Conservation (phyloP, 2,797 vertebrate genomes). For the Myioborus melanocephalus region DNA sequence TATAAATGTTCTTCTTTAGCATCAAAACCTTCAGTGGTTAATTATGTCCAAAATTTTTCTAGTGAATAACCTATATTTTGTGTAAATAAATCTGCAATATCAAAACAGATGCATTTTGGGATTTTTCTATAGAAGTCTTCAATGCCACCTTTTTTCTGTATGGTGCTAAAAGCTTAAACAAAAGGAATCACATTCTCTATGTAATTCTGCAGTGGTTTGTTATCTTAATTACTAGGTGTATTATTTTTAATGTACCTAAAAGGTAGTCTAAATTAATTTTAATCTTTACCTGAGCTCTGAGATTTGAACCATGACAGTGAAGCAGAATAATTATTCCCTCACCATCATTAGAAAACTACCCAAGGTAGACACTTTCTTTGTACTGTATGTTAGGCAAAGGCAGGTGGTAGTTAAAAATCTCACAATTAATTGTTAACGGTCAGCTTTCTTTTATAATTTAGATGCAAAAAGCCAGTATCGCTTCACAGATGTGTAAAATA, state of each 20-base stretch:
- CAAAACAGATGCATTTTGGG: background rate
- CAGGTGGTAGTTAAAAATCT: slow-evolving; percentile 68
- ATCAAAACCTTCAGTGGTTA: background rate
- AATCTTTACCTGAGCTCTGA: slow-evolving; percentile 19
- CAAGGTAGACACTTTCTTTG: slow-evolving; percentile 59
- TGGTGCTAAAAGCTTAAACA: background rate
- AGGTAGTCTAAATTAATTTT: slow-evolving; percentile 3
- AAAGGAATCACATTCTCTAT: background rate
- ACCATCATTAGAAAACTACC: slow-evolving; percentile 22
- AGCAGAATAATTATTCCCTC: slow-evolving; percentile 35
- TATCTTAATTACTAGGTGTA: slow-evolving; percentile 9
- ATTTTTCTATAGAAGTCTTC: background rate
- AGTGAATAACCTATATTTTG: background rate
- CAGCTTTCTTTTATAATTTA: slow-evolving; percentile 47
- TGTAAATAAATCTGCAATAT: background rate
- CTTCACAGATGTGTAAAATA: slow-evolving; percentile 2
- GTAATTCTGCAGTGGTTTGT: background rate
- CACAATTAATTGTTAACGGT: slow-evolving; percentile 55
- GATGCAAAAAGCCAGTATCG: background rate
- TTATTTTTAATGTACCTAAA: slow-evolving; percentile 22
- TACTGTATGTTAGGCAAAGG: slow-evolving; percentile 48
- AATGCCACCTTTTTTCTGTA: background rate
- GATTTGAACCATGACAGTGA: slow-evolving; percentile 20
- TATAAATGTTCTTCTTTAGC: background rate
- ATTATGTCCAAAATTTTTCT: background rate